These are phyloP conservation scores for Trochalopteron elliotii DNA, from an alignment of 2,113 vertebrate species.

Conservation along the genomic window DNA sequence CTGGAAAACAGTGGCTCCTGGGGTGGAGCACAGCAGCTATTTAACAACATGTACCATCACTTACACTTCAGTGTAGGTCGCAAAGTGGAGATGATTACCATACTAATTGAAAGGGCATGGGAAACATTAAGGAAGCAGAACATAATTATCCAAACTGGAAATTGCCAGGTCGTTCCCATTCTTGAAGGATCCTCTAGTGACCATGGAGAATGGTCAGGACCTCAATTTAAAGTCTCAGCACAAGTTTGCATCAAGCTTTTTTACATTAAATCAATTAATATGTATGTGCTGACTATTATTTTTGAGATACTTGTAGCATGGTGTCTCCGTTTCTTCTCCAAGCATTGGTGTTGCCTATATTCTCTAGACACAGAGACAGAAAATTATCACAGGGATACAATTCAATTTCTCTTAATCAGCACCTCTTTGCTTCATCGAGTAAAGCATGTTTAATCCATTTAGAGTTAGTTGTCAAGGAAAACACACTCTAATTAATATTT, in stretches of 20 bases:
- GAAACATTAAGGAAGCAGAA: conserved; percentile 52
- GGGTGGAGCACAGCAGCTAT: neutral
- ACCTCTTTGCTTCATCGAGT: conserved; percentile 45
- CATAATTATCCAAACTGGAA: conserved; percentile 64
- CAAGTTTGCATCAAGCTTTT: conserved; percentile 55
- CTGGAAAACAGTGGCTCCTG: neutral
- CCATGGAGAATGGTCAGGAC: conserved; percentile 51
- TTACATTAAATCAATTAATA: conserved; percentile 58
- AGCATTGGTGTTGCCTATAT: neutral
- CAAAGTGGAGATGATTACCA: conserved; percentile 59
- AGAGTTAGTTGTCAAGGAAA: conserved; percentile 35
- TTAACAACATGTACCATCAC: neutral
- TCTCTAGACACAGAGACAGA: conserved; percentile 23
- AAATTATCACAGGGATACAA: conserved; percentile 63
- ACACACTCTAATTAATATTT: conserved; percentile 64
- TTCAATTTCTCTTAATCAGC: conserved; percentile 68
- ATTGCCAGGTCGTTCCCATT: conserved; percentile 35
- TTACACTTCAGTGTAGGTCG: neutral
- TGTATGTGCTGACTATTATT: conserved; percentile 26
- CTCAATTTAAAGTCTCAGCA: conserved; percentile 54
- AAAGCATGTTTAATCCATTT: conserved; percentile 49
- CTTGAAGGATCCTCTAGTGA: conserved; percentile 51
- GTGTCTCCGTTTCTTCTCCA: neutral
- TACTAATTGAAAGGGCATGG: conserved; percentile 64
- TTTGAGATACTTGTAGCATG: conserved; percentile 8